Evolutionary conservation across 2,888 invertebrate species (phyloP).

Genomic region (Caenorhabditis sinica): DNA sequence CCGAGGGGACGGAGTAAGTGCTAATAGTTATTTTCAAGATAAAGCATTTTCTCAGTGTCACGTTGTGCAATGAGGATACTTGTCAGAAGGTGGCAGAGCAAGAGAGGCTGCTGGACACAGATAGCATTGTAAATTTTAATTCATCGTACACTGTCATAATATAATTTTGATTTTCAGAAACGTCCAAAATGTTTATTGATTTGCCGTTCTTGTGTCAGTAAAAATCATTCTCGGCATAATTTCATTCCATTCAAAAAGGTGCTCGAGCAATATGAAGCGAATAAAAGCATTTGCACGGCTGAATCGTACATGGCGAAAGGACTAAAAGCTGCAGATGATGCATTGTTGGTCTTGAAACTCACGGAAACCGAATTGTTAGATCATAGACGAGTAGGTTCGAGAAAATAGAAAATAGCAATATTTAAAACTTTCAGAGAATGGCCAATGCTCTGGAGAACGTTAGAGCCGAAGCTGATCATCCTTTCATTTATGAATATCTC

Average conservation of each 20-base stretch:
- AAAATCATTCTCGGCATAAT: constrained; percentile 43
- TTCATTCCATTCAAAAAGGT: constrained; percentile 42
- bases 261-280: constrained; percentile 34
- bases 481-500: constrained; percentile 44
- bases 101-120: neutral
- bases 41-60: constrained; percentile 9
- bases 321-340: constrained; percentile 33
- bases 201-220: constrained; percentile 35
- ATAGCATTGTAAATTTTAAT: constrained; percentile 22
- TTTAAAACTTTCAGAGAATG: constrained; percentile 40
- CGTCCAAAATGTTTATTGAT: constrained; percentile 21
- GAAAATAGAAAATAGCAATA: neutral
- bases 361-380: constrained; percentile 14
- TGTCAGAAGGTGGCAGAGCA: neutral
- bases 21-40: neutral
- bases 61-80: constrained; percentile 12
- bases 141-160: neutral
- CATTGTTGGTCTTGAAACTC: neutral
- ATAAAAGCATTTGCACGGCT: constrained; percentile 1
- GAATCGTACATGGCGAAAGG: constrained; percentile 6
- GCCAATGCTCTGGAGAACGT: constrained; percentile 49
- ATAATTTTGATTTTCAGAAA: constrained; percentile 33
- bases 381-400: constrained; percentile 45
- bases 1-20: constrained; percentile 13
- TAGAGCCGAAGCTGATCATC: constrained; percentile 37